Evolutionary conservation across 2,797 vertebrate species (phyloP), one percentile per base, ranked within the genome.

Genomic region (Pteropus rufus): DNA sequence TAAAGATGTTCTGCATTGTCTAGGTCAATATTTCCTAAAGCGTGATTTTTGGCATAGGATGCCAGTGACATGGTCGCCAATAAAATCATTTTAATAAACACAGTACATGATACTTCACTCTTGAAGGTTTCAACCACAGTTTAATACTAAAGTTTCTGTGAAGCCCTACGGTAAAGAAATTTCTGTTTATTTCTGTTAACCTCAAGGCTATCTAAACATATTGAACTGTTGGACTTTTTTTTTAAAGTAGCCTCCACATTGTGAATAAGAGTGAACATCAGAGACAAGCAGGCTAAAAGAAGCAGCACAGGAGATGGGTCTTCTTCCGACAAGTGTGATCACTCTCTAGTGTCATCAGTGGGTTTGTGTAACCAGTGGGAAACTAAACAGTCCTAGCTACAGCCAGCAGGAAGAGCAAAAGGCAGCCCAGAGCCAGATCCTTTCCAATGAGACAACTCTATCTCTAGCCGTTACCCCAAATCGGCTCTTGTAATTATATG

Each of bases 251-350:
- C 23, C 2, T 19, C 34, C n/a, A 21, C 6, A 21, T 79, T 72
- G 80, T 44, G 41, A 91, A 54, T 67, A 1, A 80, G 10, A 64
- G 19, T 60, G 41, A 75, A 39, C 2, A 31, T 73, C 34, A 64
- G 60, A 24, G 41, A 72, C 1, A 54, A 70, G 19, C 7, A 49
- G 0, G 58, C 1, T 10, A 12, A 39, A 58, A 49, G 5, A 64
- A 54, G 24, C 58, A 44, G 4, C 6, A 29, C 0, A 36, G 21
- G 3, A 49, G 6, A 46, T 4, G 10, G 3, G 0, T 41, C 31
- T 67, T 9, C 46, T 85, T 72, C 26, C 11, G n/a, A 14, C 6
- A 73, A 15, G 24, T 14, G 0, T 31, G 26, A 39, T 4, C 10
- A 8, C 26, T 31, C 18, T 21, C 5, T 0, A 6, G 31, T n/a